A percentile compares a stretch with the other conserved stretches of the same genome.
These are phyloP conservation scores for Notodonta dromedarius DNA, from an alignment of 2,888 invertebrate species.

Conservation along the genomic window DNA sequence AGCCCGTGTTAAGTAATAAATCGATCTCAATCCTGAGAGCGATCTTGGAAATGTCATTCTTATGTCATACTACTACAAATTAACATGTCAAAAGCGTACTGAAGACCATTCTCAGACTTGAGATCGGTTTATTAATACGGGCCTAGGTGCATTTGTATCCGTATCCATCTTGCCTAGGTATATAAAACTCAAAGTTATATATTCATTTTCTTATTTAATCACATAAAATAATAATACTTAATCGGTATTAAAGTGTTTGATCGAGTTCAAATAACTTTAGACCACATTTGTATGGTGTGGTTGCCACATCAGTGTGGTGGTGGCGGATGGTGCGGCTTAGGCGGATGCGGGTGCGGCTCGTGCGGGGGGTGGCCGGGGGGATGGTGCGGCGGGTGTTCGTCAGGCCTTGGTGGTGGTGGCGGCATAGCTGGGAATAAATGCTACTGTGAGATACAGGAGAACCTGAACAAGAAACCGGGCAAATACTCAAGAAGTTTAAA, in stretches of 20 bases:
- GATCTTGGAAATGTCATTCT: too few species aligned
- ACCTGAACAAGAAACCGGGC: too few species aligned
- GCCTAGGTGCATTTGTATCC: too few species aligned
- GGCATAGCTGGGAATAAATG: conserved; percentile 36
- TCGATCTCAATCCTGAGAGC: too few species aligned
- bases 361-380: conserved; percentile 28
- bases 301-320: conserved; percentile 23
- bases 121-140: too few species aligned
- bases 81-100: too few species aligned
- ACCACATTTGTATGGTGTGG: neutral
- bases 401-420: conserved; percentile 34
- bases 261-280: neutral
- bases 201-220: neutral
- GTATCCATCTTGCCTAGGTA: too few species aligned
- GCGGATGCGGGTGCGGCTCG: conserved; percentile 33
- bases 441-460: too few species aligned
- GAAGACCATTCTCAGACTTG: too few species aligned
- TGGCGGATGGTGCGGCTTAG: conserved; percentile 26
- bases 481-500: too few species aligned
- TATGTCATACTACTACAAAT: too few species aligned
- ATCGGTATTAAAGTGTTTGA: neutral
- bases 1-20: too few species aligned
- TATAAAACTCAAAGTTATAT: neutral
- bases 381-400: conserved; percentile 26
- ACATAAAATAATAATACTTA: neutral